phyloP scores from a whole-genome alignment of 2,797 vertebrate genomes.

The Malacoraja senta region DNA sequence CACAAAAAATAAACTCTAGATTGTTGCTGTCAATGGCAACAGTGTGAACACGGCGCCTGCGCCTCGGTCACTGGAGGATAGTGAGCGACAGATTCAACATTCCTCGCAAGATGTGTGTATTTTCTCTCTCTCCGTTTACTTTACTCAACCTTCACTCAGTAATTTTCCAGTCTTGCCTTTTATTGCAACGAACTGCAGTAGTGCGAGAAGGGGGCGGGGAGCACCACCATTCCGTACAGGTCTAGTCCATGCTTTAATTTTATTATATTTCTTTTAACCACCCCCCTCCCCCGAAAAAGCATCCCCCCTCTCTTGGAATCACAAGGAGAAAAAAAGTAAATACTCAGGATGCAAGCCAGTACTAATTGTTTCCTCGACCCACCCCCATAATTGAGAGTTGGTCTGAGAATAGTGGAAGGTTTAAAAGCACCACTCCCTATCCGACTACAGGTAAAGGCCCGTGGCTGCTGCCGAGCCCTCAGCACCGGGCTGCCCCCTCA shows the following conservation, averaged over 20 bases:
- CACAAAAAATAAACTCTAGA: not conserved
- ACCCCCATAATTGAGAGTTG: not conserved
- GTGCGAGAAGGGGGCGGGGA: not conserved
- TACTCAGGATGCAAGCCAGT: not conserved
- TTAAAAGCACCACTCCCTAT: not conserved
- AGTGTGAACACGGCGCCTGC: not conserved
- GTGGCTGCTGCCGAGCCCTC: not conserved
- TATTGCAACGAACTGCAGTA: not conserved
- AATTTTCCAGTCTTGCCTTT: not conserved
- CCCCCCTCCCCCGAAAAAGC: not conserved
- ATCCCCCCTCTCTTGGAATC: not conserved
- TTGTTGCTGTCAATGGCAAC: constrained; percentile 30
- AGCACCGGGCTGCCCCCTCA: not conserved
- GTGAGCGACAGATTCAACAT: not conserved
- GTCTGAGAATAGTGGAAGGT: not conserved
- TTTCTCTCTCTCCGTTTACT: not conserved
- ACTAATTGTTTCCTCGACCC: not conserved
- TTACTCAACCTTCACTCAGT: not conserved
- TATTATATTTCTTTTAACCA: not conserved
- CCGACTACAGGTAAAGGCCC: not conserved
- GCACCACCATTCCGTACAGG: too few relatives aligned
- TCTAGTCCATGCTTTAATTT: not conserved
- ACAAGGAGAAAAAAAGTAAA: not conserved
- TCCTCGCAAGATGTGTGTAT: not conserved
- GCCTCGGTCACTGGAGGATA: not conserved